A percentile compares a stretch with the other conserved stretches of the same genome.
Evolutionary conservation across 1,140 invertebrate species (phyloP).

Genomic region (Drosophila lacertosa): DNA sequence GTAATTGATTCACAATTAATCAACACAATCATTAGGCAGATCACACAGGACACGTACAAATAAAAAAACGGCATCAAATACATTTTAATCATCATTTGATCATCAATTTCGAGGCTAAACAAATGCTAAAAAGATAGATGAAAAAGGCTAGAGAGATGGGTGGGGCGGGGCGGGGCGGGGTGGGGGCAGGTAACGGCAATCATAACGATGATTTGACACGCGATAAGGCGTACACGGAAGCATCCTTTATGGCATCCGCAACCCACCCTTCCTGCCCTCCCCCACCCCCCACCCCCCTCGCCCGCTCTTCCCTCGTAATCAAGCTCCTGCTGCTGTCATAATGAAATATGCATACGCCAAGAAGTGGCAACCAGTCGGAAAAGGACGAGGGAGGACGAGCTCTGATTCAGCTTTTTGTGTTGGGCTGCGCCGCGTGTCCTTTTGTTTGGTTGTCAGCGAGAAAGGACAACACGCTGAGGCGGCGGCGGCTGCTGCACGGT

Average conservation of each 20-base stretch:
- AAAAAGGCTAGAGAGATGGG: not conserved
- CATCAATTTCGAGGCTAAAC: slow-evolving; percentile 68
- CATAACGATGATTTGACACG: slow-evolving; percentile 83
- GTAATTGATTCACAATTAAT: slow-evolving; percentile 83
- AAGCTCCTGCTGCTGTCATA: slow-evolving; percentile 53
- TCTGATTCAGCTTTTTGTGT: slow-evolving; percentile 42
- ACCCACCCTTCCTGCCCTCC: slow-evolving; percentile 13
- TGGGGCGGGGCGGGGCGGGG: not conserved
- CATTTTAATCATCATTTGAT: slow-evolving; percentile 82
- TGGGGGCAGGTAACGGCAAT: slow-evolving; percentile 54
- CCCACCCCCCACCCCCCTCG: slow-evolving; percentile 32
- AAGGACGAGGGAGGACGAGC: not conserved
- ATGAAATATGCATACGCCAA: slow-evolving; percentile 73
- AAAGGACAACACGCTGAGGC: slow-evolving; percentile 57
- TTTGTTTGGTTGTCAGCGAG: slow-evolving; percentile 63
- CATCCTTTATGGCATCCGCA: slow-evolving; percentile 37
- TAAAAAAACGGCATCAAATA: slow-evolving; percentile 59
- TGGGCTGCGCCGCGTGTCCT: slow-evolving; percentile 40
- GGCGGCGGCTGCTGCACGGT: slow-evolving; percentile 39
- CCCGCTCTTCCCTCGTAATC: slow-evolving; percentile 19
- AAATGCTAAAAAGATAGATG: slow-evolving; percentile 31
- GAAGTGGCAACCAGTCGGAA: slow-evolving; percentile 41
- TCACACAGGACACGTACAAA: not conserved
- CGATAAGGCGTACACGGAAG: slow-evolving; percentile 66
- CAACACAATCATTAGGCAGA: slow-evolving; percentile 69